A percentile compares a stretch with the other conserved stretches of the same genome.
These are phyloP conservation scores for Lamellibrachia satsuma DNA, from an alignment of 2,888 invertebrate genomes.

Conservation along the genomic window DNA sequence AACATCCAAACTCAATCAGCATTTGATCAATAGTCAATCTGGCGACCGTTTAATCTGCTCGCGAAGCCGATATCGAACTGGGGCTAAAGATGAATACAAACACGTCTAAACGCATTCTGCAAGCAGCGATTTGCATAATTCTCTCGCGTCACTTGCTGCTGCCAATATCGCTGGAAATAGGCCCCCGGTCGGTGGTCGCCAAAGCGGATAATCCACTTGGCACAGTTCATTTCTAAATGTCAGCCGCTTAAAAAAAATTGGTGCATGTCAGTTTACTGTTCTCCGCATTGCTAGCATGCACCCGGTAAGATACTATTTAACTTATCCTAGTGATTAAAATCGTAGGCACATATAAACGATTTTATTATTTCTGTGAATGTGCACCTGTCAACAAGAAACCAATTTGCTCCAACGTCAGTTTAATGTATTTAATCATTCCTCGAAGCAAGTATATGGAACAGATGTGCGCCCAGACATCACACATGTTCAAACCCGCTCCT, in stretches of 20 bases:
- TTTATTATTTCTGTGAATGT: neutral
- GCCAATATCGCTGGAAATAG: neutral
- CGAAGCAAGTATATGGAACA: neutral
- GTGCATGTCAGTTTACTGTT: neutral
- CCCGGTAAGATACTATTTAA: neutral
- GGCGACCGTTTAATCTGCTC: neutral
- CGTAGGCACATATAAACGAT: neutral
- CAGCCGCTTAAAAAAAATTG: neutral
- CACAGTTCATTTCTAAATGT: slow-evolving; percentile 5
- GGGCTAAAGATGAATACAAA: neutral
- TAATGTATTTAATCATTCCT: neutral
- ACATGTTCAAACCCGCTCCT: neutral
- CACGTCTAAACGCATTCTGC: neutral
- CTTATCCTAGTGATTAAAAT: neutral
- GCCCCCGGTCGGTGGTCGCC: neutral
- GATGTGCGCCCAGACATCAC: neutral
- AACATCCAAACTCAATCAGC: neutral
- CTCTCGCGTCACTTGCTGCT: neutral
- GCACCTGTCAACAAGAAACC: neutral
- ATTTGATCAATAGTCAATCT: neutral
- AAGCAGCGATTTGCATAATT: neutral
- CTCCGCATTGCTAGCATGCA: neutral
- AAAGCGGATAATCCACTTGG: neutral
- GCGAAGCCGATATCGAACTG: neutral
- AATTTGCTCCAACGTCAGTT: neutral